These are phyloP conservation scores for Parus major DNA, from an alignment of 2,113 vertebrate species.

Conservation along the genomic window DNA sequence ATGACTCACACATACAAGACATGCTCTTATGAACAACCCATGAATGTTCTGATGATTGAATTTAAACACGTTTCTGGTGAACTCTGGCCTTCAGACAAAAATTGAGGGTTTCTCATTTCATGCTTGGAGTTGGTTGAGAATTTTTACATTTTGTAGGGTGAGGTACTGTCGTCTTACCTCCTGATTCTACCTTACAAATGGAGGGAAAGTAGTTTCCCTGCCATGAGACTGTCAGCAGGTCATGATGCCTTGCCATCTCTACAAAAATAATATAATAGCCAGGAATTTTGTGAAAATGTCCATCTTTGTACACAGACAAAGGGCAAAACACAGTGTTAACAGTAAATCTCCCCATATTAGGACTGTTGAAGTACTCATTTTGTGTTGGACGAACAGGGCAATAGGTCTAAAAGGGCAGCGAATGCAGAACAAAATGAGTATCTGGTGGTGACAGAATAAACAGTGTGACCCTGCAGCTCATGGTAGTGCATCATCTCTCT, in stretches of 20 bases:
- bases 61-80: not conserved
- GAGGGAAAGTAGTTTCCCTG: not conserved
- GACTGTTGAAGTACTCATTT: not conserved
- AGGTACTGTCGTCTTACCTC: not conserved
- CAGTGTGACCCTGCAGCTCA: not conserved
- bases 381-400: not conserved
- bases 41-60: not conserved
- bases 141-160: not conserved
- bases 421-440: not conserved
- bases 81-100: conserved; percentile 10
- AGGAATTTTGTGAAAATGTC: not conserved
- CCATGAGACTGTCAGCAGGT: not conserved
- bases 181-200: too few relatives aligned
- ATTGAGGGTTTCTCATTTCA: not conserved
- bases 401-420: not conserved
- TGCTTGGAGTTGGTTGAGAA: not conserved
- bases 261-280: not conserved
- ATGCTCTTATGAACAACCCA: not conserved
- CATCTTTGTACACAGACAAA: not conserved
- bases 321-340: not conserved
- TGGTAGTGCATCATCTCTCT: not conserved
- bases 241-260: not conserved
- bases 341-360: not conserved
- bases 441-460: not conserved
- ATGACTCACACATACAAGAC: not conserved